These are phyloP conservation scores for Argyresthia goedartella DNA, from an alignment of 2,888 invertebrate species.

Conservation along the genomic window DNA sequence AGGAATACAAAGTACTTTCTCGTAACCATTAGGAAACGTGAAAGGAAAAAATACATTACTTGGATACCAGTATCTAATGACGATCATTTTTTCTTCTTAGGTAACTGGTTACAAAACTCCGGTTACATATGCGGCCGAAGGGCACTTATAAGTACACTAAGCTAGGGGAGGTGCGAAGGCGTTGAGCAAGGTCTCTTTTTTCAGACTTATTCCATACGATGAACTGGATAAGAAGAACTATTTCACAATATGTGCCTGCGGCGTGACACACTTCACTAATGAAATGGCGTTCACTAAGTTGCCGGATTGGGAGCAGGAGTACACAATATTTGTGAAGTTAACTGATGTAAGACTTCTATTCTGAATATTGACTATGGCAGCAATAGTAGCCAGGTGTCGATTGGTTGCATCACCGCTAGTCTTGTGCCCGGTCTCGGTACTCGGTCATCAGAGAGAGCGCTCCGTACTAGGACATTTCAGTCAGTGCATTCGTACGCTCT, in stretches of 20 bases:
- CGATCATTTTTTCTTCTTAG: too few species aligned
- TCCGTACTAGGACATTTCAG: too few species aligned
- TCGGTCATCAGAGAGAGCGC: too few species aligned
- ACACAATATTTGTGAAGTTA: conserved; percentile 82
- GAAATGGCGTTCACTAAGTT: conserved; percentile 86
- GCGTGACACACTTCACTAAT: conserved; percentile 82
- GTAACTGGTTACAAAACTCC: too few species aligned
- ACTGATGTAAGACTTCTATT: conserved; percentile 68
- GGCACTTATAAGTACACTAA: too few species aligned
- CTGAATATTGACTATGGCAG: neutral
- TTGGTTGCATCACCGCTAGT: neutral
- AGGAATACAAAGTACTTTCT: too few species aligned
- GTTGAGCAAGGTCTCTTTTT: conserved; percentile 10
- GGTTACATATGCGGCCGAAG: too few species aligned
- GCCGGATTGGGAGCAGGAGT: conserved; percentile 85
- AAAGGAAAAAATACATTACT: too few species aligned
- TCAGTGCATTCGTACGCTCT: too few species aligned
- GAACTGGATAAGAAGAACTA: conserved; percentile 78
- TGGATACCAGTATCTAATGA: too few species aligned
- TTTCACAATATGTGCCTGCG: conserved; percentile 85
- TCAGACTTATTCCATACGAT: conserved; percentile 80
- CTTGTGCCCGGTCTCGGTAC: neutral
- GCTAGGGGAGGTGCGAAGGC: too few species aligned
- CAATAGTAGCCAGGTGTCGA: neutral
- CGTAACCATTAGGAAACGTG: too few species aligned